phyloP scores from a whole-genome alignment of 2,797 vertebrate species.

The Peromyscus eremicus region DNA sequence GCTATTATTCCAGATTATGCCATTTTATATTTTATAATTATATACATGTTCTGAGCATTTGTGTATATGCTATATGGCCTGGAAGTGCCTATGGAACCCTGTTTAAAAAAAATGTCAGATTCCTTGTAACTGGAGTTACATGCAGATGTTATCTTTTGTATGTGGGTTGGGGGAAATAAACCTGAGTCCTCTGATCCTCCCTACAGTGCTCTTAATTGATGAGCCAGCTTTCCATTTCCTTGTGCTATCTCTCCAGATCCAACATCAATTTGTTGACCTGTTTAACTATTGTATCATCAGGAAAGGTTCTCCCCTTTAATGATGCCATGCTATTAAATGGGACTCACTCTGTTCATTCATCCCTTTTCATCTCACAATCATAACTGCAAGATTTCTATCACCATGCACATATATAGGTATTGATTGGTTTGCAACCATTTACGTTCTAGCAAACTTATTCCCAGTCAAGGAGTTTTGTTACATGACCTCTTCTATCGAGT shows the following conservation, averaged over 20 bases:
- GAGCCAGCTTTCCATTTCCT: neutral
- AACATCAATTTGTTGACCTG: neutral
- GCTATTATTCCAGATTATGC: neutral
- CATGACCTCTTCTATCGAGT: neutral
- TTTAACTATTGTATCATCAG: neutral
- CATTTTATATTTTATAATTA: neutral
- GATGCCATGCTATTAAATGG: neutral
- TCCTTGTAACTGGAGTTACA: neutral
- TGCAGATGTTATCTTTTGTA: neutral
- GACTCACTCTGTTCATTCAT: neutral
- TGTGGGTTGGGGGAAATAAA: neutral
- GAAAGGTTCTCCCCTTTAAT: neutral
- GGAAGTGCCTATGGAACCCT: neutral
- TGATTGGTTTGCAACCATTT: neutral
- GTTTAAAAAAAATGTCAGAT: no score
- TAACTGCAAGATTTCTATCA: neutral
- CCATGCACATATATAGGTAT: fast-evolving
- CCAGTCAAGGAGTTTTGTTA: neutral
- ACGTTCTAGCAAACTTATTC: neutral
- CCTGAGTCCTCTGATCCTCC: fast-evolving
- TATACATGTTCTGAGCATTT: fast-evolving
- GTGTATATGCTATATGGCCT: neutral
- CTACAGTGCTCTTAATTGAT: neutral
- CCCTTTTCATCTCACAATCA: neutral
- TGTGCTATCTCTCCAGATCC: neutral